Conservation (phyloP, 2,113 vertebrate species). For the Sylvietta virens region DNA sequence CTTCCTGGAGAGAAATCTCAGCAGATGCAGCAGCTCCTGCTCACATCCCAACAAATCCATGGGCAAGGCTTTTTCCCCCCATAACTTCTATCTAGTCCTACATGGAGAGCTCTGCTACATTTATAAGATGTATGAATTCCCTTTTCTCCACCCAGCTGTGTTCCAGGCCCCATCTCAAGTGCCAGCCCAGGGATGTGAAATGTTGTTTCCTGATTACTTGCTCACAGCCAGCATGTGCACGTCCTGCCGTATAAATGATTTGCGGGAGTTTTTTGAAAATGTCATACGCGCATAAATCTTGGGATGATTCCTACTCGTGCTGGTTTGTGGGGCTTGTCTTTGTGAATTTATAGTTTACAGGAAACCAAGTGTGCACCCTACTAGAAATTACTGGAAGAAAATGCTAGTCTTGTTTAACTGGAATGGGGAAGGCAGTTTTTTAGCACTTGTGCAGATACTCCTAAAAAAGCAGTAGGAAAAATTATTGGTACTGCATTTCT, state of each 20-base stretch:
- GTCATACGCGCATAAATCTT: not conserved
- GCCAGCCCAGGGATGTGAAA: not conserved
- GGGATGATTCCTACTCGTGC: not conserved
- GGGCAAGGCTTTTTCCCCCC: not conserved
- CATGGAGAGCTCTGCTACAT: not conserved
- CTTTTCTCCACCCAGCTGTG: not conserved
- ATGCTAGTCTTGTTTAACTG: not conserved
- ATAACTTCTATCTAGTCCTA: not conserved
- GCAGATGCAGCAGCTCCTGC: not conserved
- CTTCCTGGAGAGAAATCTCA: not conserved
- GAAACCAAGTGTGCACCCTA: not conserved
- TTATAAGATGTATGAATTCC: not conserved
- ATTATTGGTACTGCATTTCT: not conserved
- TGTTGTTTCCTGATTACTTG: not conserved
- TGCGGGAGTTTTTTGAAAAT: not conserved
- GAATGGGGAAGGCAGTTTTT: not conserved
- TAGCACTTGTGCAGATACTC: not conserved
- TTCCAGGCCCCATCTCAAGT: not conserved
- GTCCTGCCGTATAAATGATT: not conserved
- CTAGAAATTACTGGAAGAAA: conserved; percentile 44
- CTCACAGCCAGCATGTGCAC: not conserved
- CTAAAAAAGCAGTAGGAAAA: not conserved
- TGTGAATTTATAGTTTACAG: not conserved
- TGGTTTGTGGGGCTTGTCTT: not conserved
- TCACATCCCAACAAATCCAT: not conserved